These are phyloP conservation scores for Hestina assimilis DNA, from an alignment of 1,140 invertebrate species.

Conservation along the genomic window DNA sequence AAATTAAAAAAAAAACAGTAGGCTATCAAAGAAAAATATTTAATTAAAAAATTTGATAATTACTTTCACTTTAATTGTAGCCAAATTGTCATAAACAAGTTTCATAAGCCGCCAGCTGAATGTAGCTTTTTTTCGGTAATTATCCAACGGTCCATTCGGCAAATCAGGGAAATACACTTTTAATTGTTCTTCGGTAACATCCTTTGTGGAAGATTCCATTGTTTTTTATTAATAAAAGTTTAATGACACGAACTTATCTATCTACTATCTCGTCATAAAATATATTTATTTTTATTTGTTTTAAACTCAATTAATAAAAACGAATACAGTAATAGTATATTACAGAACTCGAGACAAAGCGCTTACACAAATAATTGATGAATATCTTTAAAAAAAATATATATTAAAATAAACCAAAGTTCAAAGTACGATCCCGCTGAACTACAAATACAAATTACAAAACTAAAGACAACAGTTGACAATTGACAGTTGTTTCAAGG, in stretches of 20 bases:
- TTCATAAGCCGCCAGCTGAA: constrained; percentile 92
- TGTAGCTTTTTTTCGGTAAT: constrained; percentile 85
- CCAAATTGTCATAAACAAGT: constrained; percentile 83
- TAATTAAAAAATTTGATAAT: no score
- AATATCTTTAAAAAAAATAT: no score
- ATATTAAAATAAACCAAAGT: no score
- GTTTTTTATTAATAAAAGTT: constrained; percentile 2
- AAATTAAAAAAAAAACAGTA: no score
- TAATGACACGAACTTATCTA: neutral
- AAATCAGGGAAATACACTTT: constrained; percentile 78
- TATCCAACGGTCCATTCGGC: constrained; percentile 85
- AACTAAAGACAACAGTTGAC: no score
- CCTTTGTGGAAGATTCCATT: constrained; percentile 25
- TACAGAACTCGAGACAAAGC: no score
- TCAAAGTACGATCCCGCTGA: no score
- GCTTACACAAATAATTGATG: no score
- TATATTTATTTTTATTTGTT: neutral
- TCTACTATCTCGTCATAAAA: neutral
- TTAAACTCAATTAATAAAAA: neutral
- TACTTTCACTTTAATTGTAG: constrained; percentile 80
- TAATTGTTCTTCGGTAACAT: constrained; percentile 48
- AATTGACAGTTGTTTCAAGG: no score
- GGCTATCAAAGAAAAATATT: no score
- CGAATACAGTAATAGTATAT: neutral
- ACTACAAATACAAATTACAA: no score